Evolutionary conservation across 2,888 invertebrate species (phyloP).

Genomic region (Cerceris ruficornis): DNA sequence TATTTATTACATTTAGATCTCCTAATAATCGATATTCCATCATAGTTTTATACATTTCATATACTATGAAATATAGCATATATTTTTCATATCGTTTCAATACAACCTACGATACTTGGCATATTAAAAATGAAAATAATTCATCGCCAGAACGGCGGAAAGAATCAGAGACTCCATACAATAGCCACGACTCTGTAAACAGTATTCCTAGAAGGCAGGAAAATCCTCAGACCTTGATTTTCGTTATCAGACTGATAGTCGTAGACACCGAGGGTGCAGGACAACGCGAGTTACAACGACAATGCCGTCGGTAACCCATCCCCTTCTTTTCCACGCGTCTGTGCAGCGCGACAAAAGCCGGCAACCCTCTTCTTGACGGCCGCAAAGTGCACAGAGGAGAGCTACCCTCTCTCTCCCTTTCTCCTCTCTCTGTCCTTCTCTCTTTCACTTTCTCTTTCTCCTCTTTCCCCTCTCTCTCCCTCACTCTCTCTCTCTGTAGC

Average conservation of each 20-base stretch:
- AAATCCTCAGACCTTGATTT: constrained; percentile 45
- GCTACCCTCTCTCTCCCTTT: constrained; percentile 23
- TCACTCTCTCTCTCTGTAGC: background rate
- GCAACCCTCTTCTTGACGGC: constrained; percentile 47
- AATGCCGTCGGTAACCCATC: constrained; percentile 45
- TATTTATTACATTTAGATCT: too few species aligned
- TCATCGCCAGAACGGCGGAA: constrained; percentile 7
- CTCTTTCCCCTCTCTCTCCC: background rate
- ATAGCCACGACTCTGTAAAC: constrained; percentile 46
- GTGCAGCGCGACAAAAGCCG: constrained; percentile 53
- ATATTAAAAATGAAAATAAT: background rate
- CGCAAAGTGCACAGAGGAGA: constrained; percentile 59
- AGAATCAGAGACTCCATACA: constrained; percentile 18
- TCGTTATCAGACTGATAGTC: constrained; percentile 46
- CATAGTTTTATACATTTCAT: too few species aligned
- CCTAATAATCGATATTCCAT: too few species aligned
- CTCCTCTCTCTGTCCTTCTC: background rate
- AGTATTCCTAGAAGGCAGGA: constrained; percentile 23
- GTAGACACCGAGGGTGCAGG: constrained; percentile 25
- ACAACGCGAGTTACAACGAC: constrained; percentile 40
- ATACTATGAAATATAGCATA: too few species aligned
- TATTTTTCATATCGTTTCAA: too few species aligned
- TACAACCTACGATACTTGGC: too few species aligned
- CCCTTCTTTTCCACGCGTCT: constrained; percentile 45
- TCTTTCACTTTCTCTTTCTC: background rate